A percentile compares a stretch with the other conserved stretches of the same genome.
Conservation (phyloP, 2,888 invertebrate genomes). For the Agrotis segetum region DNA sequence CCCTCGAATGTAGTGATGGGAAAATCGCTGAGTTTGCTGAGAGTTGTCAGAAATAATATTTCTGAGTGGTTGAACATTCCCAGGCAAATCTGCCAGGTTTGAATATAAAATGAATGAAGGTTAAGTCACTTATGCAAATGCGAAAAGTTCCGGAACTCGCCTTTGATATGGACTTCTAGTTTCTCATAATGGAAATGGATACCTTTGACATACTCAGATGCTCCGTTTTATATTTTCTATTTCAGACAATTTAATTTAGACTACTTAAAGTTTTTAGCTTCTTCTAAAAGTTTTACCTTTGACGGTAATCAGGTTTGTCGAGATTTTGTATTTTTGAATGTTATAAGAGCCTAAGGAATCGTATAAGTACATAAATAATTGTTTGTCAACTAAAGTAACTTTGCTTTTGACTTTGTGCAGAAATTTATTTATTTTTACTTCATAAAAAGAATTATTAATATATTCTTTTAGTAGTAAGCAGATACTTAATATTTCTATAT, state of each 20-base stretch:
- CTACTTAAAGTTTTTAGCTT: conserved; percentile 7
- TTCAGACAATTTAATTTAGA: conserved; percentile 38
- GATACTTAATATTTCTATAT: too few species aligned
- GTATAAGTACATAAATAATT: conserved; percentile 13
- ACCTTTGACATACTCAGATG: conserved; percentile 39
- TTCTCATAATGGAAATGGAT: conserved; percentile 61
- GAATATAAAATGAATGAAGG: conserved; percentile 79
- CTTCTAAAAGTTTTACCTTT: conserved; percentile 12
- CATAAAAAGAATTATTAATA: neutral
- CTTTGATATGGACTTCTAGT: conserved; percentile 67
- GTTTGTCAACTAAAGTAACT: neutral
- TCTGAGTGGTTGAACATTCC: conserved; percentile 72
- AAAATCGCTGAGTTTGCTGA: conserved; percentile 57
- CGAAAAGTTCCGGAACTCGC: conserved; percentile 70
- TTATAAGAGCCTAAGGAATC: neutral
- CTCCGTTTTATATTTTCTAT: conserved; percentile 39
- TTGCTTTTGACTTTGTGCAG: conserved; percentile 1
- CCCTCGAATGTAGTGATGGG: conserved; percentile 49
- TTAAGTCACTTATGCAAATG: conserved; percentile 81
- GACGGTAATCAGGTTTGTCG: neutral
- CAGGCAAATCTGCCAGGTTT: conserved; percentile 73
- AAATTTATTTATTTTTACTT: neutral
- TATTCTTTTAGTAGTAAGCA: neutral
- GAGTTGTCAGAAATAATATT: conserved; percentile 71
- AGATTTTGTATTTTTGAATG: conserved; percentile 5